Percentiles rank a stretch among this genome's conserved stretches.
phyloP scores from a whole-genome alignment of 2,113 vertebrate genomes.

The Kobus ellipsiprymnus region DNA sequence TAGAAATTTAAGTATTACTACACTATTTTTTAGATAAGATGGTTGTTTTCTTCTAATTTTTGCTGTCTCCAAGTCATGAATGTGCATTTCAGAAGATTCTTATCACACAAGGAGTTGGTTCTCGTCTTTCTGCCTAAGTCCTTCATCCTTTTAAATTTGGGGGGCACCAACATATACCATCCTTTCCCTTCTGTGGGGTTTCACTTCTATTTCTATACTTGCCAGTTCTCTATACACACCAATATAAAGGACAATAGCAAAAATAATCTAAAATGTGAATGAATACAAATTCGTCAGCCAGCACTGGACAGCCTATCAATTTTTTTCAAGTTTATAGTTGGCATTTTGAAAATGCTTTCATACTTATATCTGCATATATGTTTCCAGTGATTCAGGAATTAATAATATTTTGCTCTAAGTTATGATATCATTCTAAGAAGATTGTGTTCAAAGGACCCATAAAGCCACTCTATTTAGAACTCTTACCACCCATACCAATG shows the following conservation, averaged over 20 bases:
- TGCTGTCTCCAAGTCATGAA: not conserved
- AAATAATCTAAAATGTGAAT: not conserved
- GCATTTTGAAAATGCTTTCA: not conserved
- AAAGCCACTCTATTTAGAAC: not conserved
- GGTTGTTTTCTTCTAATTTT: not conserved
- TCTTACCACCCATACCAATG: not conserved
- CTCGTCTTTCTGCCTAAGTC: not conserved
- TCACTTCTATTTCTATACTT: not conserved
- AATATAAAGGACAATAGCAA: not conserved
- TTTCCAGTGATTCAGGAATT: not conserved
- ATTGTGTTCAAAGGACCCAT: not conserved
- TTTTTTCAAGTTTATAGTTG: not conserved
- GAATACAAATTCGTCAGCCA: not conserved
- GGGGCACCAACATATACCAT: not conserved
- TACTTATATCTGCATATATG: not conserved
- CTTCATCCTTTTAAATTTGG: not conserved
- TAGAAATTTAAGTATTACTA: not conserved
- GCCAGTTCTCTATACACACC: not conserved
- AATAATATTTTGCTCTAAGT: not conserved
- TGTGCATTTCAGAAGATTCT: not conserved
- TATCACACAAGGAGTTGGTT: not conserved
- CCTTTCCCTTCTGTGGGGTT: not conserved
- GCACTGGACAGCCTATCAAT: not conserved
- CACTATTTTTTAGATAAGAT: not conserved
- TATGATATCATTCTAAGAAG: conserved; percentile 1